Percentiles rank a stretch among this genome's conserved stretches.
These are phyloP conservation scores for Ahaetulla prasina DNA, from an alignment of 2,113 vertebrate species.

Conservation along the genomic window DNA sequence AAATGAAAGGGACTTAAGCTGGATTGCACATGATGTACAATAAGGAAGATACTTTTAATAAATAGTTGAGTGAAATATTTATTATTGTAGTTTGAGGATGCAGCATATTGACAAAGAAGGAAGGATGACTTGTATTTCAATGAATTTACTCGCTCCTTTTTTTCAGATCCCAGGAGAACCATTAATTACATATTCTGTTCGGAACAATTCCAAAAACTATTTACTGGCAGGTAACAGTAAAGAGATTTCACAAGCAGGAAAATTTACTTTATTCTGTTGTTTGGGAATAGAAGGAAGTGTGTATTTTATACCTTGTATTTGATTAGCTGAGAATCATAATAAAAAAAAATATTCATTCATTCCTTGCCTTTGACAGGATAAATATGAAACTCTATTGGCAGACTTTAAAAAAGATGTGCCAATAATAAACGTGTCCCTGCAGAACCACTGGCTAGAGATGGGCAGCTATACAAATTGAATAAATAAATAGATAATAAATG, in stretches of 20 bases:
- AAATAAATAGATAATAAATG: neutral
- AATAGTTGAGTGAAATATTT: neutral
- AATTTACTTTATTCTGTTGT: neutral
- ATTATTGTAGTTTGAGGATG: neutral
- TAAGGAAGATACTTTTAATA: neutral
- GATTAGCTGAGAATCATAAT: neutral
- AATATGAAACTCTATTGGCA: neutral
- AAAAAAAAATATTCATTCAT: neutral
- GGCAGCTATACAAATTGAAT: neutral
- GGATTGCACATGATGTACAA: neutral
- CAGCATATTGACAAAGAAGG: neutral
- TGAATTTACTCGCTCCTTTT: neutral
- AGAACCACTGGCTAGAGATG: neutral
- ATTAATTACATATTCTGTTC: neutral
- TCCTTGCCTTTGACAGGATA: neutral
- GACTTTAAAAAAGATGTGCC: neutral
- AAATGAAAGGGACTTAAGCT: neutral
- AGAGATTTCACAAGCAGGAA: neutral
- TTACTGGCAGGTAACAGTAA: neutral
- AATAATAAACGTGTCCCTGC: neutral
- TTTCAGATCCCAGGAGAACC: neutral
- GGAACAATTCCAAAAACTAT: neutral
- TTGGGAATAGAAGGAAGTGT: neutral
- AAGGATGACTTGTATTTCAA: neutral
- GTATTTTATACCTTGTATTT: neutral